These are phyloP conservation scores for Jaculus jaculus DNA, from an alignment of 2,113 vertebrate species.

Conservation along the genomic window DNA sequence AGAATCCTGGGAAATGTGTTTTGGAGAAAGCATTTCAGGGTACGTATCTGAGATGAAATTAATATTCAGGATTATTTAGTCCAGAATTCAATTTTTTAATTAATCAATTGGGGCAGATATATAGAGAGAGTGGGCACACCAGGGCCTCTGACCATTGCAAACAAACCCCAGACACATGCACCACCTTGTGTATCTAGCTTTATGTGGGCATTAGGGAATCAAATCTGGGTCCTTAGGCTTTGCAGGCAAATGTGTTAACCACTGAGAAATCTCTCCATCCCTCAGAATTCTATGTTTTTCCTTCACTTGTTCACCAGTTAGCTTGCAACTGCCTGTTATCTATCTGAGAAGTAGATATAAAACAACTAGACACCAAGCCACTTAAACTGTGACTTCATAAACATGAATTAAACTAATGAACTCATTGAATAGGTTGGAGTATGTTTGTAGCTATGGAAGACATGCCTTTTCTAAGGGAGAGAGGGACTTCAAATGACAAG, in stretches of 20 bases:
- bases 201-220: no score
- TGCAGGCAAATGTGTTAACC: no score
- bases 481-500: conserved; percentile 33
- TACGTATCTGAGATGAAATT: not conserved
- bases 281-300: not conserved
- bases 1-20: not conserved
- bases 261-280: no score
- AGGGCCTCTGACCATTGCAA: no score
- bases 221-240: no score
- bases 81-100: no score
- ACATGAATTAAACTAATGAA: conserved; percentile 11
- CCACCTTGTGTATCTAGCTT: no score
- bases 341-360: not conserved
- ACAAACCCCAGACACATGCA: no score
- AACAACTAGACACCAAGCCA: not conserved
- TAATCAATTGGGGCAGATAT: no score
- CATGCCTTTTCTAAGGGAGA: conserved; percentile 48
- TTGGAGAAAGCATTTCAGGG: not conserved
- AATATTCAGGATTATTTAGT: conserved; percentile 1
- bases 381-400: conserved; percentile 22
- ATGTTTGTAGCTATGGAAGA: conserved; percentile 43
- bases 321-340: not conserved
- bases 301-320: not conserved
- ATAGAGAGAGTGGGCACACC: no score
- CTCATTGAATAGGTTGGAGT: not conserved